These are phyloP conservation scores for Papio anubis DNA, from an alignment of 2,113 vertebrate genomes.

Conservation along the genomic window DNA sequence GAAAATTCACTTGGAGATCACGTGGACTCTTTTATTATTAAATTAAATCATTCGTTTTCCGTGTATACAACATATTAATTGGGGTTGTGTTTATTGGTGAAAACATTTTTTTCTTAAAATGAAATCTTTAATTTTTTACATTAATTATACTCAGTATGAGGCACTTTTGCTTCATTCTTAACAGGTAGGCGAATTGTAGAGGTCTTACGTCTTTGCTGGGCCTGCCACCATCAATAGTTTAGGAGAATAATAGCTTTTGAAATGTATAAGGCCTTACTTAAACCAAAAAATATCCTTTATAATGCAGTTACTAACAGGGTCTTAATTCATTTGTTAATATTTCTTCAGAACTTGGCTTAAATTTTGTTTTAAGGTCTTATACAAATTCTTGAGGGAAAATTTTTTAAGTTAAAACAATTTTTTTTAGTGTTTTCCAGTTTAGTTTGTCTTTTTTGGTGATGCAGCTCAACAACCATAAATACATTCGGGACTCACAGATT, in stretches of 20 bases:
- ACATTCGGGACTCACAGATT: neutral
- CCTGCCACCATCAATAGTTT: neutral
- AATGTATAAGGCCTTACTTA: neutral
- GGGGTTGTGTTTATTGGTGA: constrained; percentile 20
- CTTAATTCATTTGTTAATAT: neutral
- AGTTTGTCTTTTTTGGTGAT: neutral
- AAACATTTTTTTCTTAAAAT: neutral
- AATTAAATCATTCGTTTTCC: constrained; percentile 26
- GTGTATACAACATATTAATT: constrained; percentile 53
- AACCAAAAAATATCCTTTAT: neutral
- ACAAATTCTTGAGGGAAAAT: neutral
- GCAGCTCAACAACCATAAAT: neutral
- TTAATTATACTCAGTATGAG: neutral
- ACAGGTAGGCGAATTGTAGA: neutral
- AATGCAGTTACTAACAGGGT: neutral
- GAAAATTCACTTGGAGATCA: constrained; percentile 33
- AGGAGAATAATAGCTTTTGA: neutral
- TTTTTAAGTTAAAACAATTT: neutral
- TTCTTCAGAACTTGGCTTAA: neutral
- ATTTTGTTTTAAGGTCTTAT: neutral
- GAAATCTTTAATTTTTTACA: constrained; percentile 2
- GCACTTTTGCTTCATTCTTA: neutral
- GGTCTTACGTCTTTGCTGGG: neutral
- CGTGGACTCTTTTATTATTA: constrained; percentile 10
- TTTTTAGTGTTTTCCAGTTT: constrained; percentile 5